Base-by-base conservation (phyloP, 1,140 invertebrate genomes). In the Drosophila nigrodunni region DNA sequence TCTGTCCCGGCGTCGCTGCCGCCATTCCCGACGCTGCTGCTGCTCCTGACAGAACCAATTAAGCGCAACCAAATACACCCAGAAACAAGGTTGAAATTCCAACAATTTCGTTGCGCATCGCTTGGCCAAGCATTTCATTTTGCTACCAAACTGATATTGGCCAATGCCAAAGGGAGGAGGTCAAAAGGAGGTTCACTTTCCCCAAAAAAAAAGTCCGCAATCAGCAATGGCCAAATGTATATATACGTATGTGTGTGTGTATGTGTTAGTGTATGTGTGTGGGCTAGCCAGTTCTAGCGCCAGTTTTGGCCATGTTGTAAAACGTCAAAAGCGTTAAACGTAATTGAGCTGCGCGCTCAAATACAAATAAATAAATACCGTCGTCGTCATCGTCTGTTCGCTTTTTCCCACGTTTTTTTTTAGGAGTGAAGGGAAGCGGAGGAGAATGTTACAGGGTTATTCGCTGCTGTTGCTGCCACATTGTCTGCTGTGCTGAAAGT, bases 281-380 rank as follows among this genome's bases (percentile, higher is more conserved):
- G 47, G 59, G 52, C 67, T 35, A 57, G 71, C 78, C 69, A 61
- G 41, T 59, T 50, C 59, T 62, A 77, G 82, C 66, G 71, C 78
- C 69, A 61, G 41, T 59, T 50, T 64, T 66, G 80, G 82, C 66
- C 55, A 80, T 89, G 78, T 79, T 89, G 81, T 81, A 90, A 89
- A 89, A 89, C 85, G 85, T 89, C 85, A 89, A 89, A 89, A 89
- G 86, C 85, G 85, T 90, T 89, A 85, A 89, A 90, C 80, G 85
- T 89, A 89, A 89, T 89, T 89, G 85, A 89, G 85, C 85, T 89
- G 86, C 86, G 80, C 85, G 80, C 77, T 89, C 85, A 85, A 89
- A 89, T 88, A 88, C 85, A 88, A 88, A 88, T 89, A 88, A 88
- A 88, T 88, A 88, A 88, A 88, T 87, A 81, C 75, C 75, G 62